phyloP scores from a whole-genome alignment of 2,113 vertebrate genomes.

The Sterna hirundo region DNA sequence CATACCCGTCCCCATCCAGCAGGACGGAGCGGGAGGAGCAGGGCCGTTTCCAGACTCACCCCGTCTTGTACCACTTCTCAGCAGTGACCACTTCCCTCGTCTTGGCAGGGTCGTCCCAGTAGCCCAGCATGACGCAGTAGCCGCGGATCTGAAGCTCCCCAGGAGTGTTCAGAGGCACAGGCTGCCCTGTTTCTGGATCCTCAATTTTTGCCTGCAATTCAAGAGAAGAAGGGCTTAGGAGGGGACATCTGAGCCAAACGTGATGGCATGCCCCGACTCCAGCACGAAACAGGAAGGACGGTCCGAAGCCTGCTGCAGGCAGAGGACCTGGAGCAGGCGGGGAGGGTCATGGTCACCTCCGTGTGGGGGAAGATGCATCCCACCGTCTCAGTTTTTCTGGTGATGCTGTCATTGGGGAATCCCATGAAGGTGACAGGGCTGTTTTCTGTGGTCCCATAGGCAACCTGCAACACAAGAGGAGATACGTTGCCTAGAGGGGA shows the following conservation, averaged over 20 bases:
- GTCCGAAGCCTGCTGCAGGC: neutral
- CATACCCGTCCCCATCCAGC: neutral
- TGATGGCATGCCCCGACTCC: neutral
- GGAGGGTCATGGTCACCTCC: slow-evolving; percentile 78
- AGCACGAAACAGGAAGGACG: neutral
- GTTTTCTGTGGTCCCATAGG: slow-evolving; percentile 94
- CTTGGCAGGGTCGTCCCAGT: slow-evolving; percentile 84
- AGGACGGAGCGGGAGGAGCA: neutral
- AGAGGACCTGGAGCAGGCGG: neutral
- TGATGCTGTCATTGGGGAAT: slow-evolving; percentile 73
- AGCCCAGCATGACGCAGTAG: slow-evolving; percentile 91
- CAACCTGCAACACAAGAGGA: slow-evolving; percentile 74
- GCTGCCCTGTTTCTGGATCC: slow-evolving; percentile 66
- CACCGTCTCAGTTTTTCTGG: slow-evolving; percentile 77
- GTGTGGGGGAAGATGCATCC: slow-evolving; percentile 84
- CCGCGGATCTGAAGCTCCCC: slow-evolving; percentile 91
- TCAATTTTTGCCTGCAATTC: slow-evolving; percentile 84
- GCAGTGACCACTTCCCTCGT: slow-evolving; percentile 78
- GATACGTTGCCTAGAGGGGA: neutral
- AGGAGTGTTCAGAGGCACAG: slow-evolving; percentile 73
- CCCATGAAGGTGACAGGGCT: slow-evolving; percentile 90
- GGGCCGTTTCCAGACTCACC: slow-evolving; percentile 78
- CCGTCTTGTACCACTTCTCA: slow-evolving; percentile 91
- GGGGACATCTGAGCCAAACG: neutral
- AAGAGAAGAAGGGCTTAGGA: neutral